Conservation (phyloP, 2,113 vertebrate genomes). For the Mormoops blainvillei region DNA sequence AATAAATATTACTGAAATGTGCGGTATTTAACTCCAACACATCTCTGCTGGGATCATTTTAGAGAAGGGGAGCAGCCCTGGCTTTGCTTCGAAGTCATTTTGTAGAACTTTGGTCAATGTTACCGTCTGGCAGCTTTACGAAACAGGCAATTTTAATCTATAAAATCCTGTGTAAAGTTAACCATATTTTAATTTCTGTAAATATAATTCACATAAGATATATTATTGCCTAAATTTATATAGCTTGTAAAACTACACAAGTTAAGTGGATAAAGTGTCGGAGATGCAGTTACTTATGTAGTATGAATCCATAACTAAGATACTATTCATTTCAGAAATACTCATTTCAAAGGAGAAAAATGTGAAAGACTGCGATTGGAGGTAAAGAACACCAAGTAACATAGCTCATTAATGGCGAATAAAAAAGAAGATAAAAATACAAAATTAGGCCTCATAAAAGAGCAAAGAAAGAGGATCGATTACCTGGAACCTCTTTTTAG, state of each 20-base stretch:
- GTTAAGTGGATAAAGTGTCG: neutral
- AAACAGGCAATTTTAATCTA: neutral
- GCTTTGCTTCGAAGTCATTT: neutral
- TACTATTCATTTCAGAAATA: neutral
- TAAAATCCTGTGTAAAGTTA: neutral
- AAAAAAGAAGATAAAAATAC: constrained; percentile 48
- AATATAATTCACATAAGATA: neutral
- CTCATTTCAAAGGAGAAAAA: neutral
- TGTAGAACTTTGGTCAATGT: constrained; percentile 7
- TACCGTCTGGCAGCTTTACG: neutral
- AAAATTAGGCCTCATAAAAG: constrained; percentile 44
- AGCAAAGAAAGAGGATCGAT: constrained; percentile 79
- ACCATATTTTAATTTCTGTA: constrained; percentile 17
- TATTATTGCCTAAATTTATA: neutral
- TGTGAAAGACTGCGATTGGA: neutral
- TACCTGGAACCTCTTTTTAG: constrained; percentile 97
- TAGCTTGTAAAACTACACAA: constrained; percentile 13
- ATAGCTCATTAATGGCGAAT: constrained; percentile 62
- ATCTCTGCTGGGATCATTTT: neutral
- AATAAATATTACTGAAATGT: constrained; percentile 9
- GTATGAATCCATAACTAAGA: neutral
- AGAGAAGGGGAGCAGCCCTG: neutral
- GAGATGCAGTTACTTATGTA: neutral
- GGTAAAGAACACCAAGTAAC: constrained; percentile 41
- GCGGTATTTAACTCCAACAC: constrained; percentile 11